Conservation (phyloP, 2,113 vertebrate genomes). For the Xenotilapia caudafasciata region DNA sequence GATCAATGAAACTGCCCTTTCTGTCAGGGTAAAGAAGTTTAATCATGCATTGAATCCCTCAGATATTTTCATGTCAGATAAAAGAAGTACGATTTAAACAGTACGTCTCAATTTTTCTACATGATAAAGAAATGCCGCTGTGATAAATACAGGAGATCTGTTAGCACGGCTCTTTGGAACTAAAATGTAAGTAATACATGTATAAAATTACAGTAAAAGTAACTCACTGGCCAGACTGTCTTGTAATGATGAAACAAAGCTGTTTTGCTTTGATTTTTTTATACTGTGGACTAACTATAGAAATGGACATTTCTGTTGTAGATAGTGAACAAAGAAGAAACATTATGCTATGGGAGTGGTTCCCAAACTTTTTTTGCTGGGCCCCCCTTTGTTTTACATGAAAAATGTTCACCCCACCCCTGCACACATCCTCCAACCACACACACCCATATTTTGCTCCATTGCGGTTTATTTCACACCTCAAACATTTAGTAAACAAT, state of each 20-base stretch:
- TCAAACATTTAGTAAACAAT: too few relatives aligned
- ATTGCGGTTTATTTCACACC: too few relatives aligned
- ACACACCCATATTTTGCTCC: too few relatives aligned
- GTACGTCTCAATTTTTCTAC: background rate
- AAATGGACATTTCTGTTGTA: background rate
- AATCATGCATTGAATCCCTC: background rate
- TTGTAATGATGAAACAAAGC: background rate
- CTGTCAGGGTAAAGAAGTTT: background rate
- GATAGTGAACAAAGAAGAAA: background rate
- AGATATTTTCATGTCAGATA: background rate
- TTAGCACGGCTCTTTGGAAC: background rate
- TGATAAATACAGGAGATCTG: background rate
- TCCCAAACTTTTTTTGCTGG: too few relatives aligned
- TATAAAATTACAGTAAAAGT: background rate
- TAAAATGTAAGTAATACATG: background rate
- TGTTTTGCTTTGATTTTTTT: background rate
- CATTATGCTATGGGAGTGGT: too few relatives aligned
- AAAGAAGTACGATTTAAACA: background rate
- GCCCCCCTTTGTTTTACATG: too few relatives aligned
- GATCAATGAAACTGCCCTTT: background rate
- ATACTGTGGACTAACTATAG: background rate
- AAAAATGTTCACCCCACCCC: too few relatives aligned
- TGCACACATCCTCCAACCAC: too few relatives aligned
- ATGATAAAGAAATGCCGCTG: background rate
- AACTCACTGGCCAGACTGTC: background rate